Conservation (phyloP, 2,797 vertebrate genomes). For the Cryptoprocta ferox region DNA sequence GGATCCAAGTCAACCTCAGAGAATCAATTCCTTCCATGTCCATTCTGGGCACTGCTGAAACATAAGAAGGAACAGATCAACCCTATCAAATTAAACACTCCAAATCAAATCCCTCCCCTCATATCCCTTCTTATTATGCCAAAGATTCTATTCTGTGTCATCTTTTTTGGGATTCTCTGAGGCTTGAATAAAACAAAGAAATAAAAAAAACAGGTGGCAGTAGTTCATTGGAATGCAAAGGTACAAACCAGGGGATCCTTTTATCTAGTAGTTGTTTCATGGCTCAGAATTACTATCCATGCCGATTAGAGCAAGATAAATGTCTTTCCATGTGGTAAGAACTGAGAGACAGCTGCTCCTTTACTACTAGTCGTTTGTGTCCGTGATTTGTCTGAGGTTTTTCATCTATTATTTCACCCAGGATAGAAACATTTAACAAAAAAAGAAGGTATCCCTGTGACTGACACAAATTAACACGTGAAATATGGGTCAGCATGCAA, state of each 20-base stretch:
- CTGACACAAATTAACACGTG: constrained; percentile 67
- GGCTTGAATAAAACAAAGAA: background rate
- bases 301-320: constrained; percentile 73
- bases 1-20: background rate
- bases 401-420: constrained; percentile 41
- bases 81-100: background rate
- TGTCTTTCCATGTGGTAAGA: constrained; percentile 62
- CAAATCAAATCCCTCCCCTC: background rate
- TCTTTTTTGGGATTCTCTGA: constrained; percentile 36
- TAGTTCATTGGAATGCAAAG: constrained; percentile 59
- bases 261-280: constrained; percentile 67
- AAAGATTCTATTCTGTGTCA: background rate
- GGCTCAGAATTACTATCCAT: constrained; percentile 66
- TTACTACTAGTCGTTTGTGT: constrained; percentile 22
- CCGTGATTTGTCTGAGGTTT: background rate
- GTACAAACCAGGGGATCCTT: constrained; percentile 27
- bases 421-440: constrained; percentile 45
- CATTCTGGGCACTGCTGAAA: background rate
- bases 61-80: background rate
- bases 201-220: constrained; percentile 28
- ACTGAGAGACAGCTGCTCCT: constrained; percentile 70
- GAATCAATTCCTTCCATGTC: background rate
- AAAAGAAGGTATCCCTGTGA: constrained; percentile 55
- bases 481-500: constrained; percentile 68
- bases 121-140: background rate